phyloP scores from a whole-genome alignment of 2,888 invertebrate genomes.

The Aphidius colemani region DNA sequence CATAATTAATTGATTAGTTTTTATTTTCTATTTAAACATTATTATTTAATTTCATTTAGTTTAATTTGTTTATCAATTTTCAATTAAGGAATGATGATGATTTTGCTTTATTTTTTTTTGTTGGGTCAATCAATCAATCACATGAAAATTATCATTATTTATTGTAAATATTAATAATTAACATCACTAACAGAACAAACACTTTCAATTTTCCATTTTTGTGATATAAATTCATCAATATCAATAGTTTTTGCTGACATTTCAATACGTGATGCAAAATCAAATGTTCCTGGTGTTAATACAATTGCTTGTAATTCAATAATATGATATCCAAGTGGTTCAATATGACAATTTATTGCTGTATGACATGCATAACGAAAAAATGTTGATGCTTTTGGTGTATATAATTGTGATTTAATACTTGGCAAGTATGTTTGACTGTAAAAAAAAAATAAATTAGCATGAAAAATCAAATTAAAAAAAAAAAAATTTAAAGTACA shows the following conservation, averaged over 20 bases:
- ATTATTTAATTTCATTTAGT: too few species aligned
- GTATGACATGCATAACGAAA: slow-evolving; percentile 60
- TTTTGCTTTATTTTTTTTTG: too few species aligned
- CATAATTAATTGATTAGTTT: too few species aligned
- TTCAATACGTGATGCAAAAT: slow-evolving; percentile 69
- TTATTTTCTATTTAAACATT: too few species aligned
- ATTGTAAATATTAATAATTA: too few species aligned
- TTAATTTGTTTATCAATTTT: too few species aligned
- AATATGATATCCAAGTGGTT: slow-evolving; percentile 63
- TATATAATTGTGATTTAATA: slow-evolving; percentile 56
- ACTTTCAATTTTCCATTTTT: slow-evolving; percentile 56
- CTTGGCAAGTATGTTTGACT: slow-evolving; percentile 53
- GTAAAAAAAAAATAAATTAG: slow-evolving; percentile 37
- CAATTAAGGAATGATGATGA: too few species aligned
- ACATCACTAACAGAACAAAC: slow-evolving; percentile 50
- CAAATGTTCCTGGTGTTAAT: slow-evolving; percentile 70
- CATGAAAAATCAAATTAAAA: background rate
- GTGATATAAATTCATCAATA: slow-evolving; percentile 47
- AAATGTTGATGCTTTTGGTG: slow-evolving; percentile 56
- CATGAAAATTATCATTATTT: too few species aligned
- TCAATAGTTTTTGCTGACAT: slow-evolving; percentile 54
- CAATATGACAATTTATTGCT: slow-evolving; percentile 59
- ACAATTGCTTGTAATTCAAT: slow-evolving; percentile 68
- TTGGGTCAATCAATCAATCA: too few species aligned
- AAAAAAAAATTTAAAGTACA: slow-evolving; percentile 15